Conservation (phyloP, 2,888 invertebrate genomes). For the Augochlorella aurata region DNA sequence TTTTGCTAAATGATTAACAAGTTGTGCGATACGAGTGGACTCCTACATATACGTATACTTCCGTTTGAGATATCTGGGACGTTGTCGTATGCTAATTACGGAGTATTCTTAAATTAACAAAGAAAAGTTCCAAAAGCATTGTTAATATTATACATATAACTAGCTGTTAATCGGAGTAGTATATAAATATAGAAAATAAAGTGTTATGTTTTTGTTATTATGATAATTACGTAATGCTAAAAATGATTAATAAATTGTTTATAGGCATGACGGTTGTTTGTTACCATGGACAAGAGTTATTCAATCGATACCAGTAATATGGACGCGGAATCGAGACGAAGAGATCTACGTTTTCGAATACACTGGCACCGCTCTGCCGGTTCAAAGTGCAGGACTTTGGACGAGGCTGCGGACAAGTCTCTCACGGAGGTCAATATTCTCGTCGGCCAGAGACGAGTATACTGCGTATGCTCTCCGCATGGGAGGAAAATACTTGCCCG, state of each 20-base stretch:
- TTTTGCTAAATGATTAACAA: neutral
- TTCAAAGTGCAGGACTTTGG: conserved; percentile 71
- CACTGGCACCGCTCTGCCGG: conserved; percentile 75
- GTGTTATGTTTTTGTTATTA: neutral
- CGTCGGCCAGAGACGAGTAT: conserved; percentile 69
- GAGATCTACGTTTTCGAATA: conserved; percentile 76
- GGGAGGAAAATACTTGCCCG: conserved; percentile 64
- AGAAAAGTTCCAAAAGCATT: neutral
- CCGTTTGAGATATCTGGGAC: neutral
- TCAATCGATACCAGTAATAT: conserved; percentile 76
- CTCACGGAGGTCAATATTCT: conserved; percentile 63
- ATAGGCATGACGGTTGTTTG: conserved; percentile 79
- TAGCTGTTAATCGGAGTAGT: neutral
- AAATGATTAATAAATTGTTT: conserved; percentile 31
- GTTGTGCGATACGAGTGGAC: too few relatives aligned
- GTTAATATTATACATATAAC: neutral
- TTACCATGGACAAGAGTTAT: conserved; percentile 76
- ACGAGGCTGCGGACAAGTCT: conserved; percentile 66
- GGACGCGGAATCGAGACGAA: conserved; percentile 74
- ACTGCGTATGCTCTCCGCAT: conserved; percentile 69
- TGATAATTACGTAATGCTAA: neutral
- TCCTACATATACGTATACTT: neutral
- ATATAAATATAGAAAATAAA: neutral
- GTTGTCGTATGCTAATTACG: neutral
- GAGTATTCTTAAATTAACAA: neutral